Evolutionary conservation across 2,113 vertebrate genomes (phyloP).

Genomic region (Dipodomys spectabilis): DNA sequence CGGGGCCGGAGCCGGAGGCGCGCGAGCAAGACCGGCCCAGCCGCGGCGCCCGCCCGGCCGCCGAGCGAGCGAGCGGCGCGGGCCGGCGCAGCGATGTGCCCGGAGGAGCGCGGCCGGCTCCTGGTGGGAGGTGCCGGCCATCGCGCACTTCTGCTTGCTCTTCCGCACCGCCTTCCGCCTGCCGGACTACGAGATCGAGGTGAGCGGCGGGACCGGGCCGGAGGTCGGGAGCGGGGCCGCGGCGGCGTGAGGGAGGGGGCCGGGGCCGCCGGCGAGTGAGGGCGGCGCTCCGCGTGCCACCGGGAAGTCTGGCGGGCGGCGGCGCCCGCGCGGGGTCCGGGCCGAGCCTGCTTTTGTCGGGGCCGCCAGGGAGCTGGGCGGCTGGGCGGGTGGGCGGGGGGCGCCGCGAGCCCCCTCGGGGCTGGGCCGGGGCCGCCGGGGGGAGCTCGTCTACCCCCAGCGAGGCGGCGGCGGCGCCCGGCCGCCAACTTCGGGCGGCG

Average conservation of each 20-base stretch:
- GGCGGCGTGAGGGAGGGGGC: too few relatives aligned
- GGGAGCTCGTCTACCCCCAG: neutral
- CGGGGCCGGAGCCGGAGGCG: conserved; percentile 23
- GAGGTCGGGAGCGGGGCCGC: too few relatives aligned
- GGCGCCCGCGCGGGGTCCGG: neutral
- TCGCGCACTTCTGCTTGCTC: conserved; percentile 97
- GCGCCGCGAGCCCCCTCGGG: too few relatives aligned
- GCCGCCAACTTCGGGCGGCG: too few relatives aligned
- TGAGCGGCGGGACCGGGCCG: too few relatives aligned
- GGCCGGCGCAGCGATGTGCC: conserved; percentile 86
- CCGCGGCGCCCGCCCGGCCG: conserved; percentile 5
- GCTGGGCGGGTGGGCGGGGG: too few relatives aligned
- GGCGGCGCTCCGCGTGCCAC: neutral
- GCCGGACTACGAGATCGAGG: conserved; percentile 98
- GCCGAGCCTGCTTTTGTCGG: conserved; percentile 57
- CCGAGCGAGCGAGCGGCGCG: neutral
- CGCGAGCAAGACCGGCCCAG: too few relatives aligned
- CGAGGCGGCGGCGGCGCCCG: neutral
- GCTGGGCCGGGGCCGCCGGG: too few relatives aligned
- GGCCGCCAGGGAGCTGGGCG: too few relatives aligned
- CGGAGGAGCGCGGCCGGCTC: conserved; percentile 89
- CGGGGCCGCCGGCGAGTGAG: too few relatives aligned
- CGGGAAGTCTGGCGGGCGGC: neutral
- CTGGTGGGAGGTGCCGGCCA: too few relatives aligned
- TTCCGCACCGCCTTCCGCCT: conserved; percentile 96